Conservation (phyloP, 2,797 vertebrate species). For the Valencia hispanica region DNA sequence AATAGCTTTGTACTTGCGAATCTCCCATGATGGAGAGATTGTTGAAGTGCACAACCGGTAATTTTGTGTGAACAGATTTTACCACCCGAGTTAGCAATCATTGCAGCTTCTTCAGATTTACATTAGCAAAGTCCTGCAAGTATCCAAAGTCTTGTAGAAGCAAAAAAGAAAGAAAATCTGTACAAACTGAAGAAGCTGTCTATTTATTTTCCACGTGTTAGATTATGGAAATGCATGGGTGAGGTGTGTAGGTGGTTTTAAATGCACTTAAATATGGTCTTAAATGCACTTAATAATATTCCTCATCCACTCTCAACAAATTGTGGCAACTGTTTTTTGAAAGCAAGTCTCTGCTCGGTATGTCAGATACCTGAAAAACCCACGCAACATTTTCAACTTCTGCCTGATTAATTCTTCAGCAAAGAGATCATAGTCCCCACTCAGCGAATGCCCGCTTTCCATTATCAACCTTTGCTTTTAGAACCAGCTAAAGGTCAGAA, state of each 20-base stretch:
- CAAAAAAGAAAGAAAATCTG: neutral
- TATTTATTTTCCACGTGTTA: no score
- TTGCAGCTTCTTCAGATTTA: neutral
- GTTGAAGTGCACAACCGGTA: neutral
- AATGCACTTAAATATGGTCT: neutral
- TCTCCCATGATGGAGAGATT: neutral
- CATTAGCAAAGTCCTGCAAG: neutral
- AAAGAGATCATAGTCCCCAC: slow-evolving; percentile 36
- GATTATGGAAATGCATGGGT: neutral
- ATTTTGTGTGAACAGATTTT: neutral
- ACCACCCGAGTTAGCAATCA: neutral
- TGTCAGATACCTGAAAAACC: neutral
- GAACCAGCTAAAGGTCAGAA: slow-evolving; percentile 54
- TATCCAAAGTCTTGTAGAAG: neutral
- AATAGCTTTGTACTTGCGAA: neutral
- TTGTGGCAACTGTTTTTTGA: neutral
- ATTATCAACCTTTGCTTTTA: slow-evolving; percentile 32
- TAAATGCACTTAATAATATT: neutral
- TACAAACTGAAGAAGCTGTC: neutral
- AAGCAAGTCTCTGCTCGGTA: neutral
- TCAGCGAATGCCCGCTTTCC: slow-evolving; percentile 23
- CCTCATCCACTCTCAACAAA: neutral
- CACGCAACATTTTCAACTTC: slow-evolving; percentile 4
- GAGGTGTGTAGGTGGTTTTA: neutral
- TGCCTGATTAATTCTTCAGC: slow-evolving; percentile 16